Conservation (phyloP, 2,888 invertebrate species). For the Onchidella celtica region DNA sequence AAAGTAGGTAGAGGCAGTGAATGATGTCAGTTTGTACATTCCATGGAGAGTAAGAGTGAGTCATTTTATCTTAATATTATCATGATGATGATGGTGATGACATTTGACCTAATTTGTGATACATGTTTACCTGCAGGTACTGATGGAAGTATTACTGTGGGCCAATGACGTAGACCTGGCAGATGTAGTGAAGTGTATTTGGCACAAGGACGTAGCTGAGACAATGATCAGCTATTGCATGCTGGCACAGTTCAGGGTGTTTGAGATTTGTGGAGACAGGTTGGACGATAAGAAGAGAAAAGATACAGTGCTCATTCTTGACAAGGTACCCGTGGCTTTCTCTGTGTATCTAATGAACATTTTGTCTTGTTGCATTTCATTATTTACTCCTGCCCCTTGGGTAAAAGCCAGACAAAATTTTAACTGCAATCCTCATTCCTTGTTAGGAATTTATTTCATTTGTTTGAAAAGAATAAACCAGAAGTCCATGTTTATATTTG, state of each 20-base stretch:
- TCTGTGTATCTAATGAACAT: too few species aligned
- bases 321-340: slow-evolving; percentile 65
- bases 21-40: neutral
- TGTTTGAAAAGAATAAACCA: too few species aligned
- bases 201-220: slow-evolving; percentile 17
- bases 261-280: neutral
- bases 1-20: neutral
- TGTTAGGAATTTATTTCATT: too few species aligned
- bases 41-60: neutral
- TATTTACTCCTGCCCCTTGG: too few species aligned
- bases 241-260: slow-evolving; percentile 7
- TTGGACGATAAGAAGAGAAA: neutral
- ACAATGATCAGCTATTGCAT: neutral
- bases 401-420: too few species aligned
- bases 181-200: slow-evolving; percentile 11
- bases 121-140: neutral
- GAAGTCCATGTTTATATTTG: too few species aligned
- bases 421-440: too few species aligned
- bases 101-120: neutral
- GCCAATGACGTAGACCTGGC: slow-evolving; percentile 28
- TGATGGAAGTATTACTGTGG: slow-evolving; percentile 29
- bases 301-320: slow-evolving; percentile 73
- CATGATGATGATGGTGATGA: too few species aligned
- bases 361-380: too few species aligned
- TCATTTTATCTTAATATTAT: too few species aligned